Percentiles rank a stretch among this genome's conserved stretches.
These are phyloP conservation scores for Metallyticus violacea DNA, from an alignment of 2,888 invertebrate species.

Conservation along the genomic window DNA sequence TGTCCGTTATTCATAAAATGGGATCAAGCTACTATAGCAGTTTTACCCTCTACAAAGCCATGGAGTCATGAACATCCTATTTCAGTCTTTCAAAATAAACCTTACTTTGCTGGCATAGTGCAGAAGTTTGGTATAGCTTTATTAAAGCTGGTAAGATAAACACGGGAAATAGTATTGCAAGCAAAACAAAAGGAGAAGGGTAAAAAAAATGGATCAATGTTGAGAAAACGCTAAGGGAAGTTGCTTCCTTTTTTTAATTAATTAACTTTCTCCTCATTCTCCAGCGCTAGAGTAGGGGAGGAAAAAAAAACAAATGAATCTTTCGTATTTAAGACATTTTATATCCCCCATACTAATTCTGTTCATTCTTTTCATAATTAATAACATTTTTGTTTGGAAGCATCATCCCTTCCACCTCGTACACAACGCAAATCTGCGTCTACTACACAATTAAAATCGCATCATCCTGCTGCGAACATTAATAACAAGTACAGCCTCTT, in stretches of 20 bases:
- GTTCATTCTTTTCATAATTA: conserved; percentile 31
- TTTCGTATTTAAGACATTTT: conserved; percentile 33
- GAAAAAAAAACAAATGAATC: conserved; percentile 26
- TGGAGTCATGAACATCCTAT: too few species aligned
- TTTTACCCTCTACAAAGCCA: too few species aligned
- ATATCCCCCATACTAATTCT: conserved; percentile 19
- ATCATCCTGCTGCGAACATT: neutral
- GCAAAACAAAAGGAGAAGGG: neutral
- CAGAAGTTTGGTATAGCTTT: neutral
- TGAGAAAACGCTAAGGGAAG: neutral
- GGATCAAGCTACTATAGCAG: too few species aligned
- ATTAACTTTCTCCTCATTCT: conserved; percentile 28
- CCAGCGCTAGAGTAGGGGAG: conserved; percentile 1
- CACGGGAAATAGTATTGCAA: neutral
- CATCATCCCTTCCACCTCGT: conserved; percentile 1
- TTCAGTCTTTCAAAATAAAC: too few species aligned
- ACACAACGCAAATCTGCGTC: conserved; percentile 18
- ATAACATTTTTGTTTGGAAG: conserved; percentile 28
- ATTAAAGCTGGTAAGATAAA: neutral
- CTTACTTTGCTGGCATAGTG: neutral
- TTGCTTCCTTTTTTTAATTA: conserved; percentile 30
- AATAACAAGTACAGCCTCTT: neutral
- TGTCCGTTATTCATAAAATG: too few species aligned
- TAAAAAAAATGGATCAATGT: neutral
- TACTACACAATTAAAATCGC: neutral